Conservation (phyloP, 2,113 vertebrate genomes). For the Gracilinanus agilis region DNA sequence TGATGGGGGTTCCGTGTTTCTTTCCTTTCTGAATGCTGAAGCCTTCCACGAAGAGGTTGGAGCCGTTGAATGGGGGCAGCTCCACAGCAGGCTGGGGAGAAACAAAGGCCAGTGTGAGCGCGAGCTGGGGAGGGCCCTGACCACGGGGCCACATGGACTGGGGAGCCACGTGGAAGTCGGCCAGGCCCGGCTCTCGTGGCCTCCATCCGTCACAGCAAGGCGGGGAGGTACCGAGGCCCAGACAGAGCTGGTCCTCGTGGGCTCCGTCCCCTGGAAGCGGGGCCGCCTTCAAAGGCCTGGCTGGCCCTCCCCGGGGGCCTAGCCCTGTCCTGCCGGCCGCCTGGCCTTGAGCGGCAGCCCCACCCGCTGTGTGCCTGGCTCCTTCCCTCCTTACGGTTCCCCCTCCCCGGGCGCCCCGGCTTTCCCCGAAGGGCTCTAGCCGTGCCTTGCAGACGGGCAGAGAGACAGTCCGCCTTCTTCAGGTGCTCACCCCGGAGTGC, state of each 20-base stretch:
- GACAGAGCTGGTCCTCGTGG: fast-evolving
- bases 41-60: slow-evolving; percentile 76
- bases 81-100: slow-evolving; percentile 62
- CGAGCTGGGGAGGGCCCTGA: no score
- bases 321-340: no score
- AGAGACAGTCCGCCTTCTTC: not conserved
- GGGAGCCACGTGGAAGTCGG: not conserved
- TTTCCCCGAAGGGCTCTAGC: not conserved
- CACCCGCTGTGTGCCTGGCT: not conserved
- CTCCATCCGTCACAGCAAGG: not conserved
- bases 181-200: no score
- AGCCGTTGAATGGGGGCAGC: slow-evolving; percentile 32
- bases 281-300: no score
- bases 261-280: not conserved
- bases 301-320: no score
- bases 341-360: not conserved
- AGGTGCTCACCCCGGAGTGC: not conserved
- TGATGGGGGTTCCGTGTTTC: not conserved
- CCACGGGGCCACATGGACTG: no score
- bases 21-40: slow-evolving; percentile 46
- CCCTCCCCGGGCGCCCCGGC: not conserved
- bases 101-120: not conserved
- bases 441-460: fast-evolving
- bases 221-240: no score
- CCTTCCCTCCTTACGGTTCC: not conserved